These are phyloP conservation scores for Tapirus indicus DNA, from an alignment of 2,797 vertebrate genomes.

Conservation along the genomic window DNA sequence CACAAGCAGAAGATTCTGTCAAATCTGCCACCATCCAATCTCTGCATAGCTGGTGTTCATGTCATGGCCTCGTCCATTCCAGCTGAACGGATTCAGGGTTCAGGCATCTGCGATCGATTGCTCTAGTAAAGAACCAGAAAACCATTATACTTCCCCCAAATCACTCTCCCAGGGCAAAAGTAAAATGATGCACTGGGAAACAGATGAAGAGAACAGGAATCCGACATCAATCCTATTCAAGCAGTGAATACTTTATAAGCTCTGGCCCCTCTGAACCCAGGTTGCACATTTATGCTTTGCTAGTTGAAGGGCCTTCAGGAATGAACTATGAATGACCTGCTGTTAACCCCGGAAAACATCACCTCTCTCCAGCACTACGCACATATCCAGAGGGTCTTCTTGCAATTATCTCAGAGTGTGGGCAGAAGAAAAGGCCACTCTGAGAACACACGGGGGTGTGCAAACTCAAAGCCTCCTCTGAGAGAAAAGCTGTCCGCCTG, in stretches of 20 bases:
- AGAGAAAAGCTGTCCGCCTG: neutral
- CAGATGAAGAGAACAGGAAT: conserved; percentile 21
- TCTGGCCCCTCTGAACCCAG: neutral
- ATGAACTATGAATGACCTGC: neutral
- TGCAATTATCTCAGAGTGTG: neutral
- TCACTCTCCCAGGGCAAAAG: conserved; percentile 17
- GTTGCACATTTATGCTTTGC: neutral
- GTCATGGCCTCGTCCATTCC: neutral
- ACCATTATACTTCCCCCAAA: conserved; percentile 8
- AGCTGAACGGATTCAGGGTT: neutral
- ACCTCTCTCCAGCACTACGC: neutral
- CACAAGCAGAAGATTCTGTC: neutral
- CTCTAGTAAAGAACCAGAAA: conserved; percentile 36
- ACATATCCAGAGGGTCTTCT: neutral
- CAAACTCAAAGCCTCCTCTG: neutral
- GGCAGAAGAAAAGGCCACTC: neutral
- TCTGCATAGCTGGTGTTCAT: neutral
- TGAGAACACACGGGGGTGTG: neutral
- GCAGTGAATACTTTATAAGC: conserved; percentile 55
- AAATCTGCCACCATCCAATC: neutral
- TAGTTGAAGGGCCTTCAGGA: neutral
- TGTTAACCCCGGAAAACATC: neutral
- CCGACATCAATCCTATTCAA: neutral
- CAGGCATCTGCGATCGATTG: neutral
- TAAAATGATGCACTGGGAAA: conserved; percentile 41